Evolutionary conservation across 1,140 invertebrate species (phyloP).

Genomic region (Drosophila pectinifera): DNA sequence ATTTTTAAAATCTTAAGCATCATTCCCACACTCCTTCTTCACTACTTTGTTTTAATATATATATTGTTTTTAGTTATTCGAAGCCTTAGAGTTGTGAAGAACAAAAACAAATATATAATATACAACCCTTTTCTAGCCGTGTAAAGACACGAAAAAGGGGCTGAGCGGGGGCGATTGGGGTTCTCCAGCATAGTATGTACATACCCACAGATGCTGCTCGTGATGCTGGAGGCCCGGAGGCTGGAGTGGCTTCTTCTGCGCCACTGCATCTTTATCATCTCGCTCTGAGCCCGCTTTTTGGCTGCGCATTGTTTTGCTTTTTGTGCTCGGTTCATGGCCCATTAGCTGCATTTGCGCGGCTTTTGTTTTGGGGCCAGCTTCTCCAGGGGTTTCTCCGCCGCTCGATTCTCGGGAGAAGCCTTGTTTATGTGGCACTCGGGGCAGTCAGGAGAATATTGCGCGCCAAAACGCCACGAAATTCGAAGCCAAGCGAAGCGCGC

Average conservation of each 20-base stretch:
- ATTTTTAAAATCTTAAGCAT: too few species aligned
- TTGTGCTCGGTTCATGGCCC: slow-evolving; percentile 56
- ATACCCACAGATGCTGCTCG: slow-evolving; percentile 6
- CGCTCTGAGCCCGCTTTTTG: slow-evolving; percentile 6
- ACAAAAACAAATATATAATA: too few species aligned
- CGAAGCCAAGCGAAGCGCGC: slow-evolving; percentile 43
- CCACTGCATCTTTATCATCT: slow-evolving; percentile 21
- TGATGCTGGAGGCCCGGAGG: slow-evolving; percentile 45
- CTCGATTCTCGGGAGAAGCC: slow-evolving; percentile 10
- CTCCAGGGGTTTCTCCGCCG: slow-evolving; percentile 5
- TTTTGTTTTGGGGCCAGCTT: slow-evolving; percentile 57
- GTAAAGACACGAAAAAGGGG: slow-evolving; percentile 40
- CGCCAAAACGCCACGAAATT: slow-evolving; percentile 60
- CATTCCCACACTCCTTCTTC: too few species aligned
- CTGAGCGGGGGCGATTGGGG: slow-evolving; percentile 14
- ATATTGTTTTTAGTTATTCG: too few species aligned
- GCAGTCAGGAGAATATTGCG: slow-evolving; percentile 67
- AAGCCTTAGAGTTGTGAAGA: too few species aligned
- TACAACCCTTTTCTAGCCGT: not conserved
- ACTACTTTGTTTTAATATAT: too few species aligned
- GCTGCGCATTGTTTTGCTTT: slow-evolving; percentile 12
- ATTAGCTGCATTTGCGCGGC: slow-evolving; percentile 56
- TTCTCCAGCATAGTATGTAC: too few species aligned
- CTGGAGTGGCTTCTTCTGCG: slow-evolving; percentile 15
- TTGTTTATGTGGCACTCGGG: slow-evolving; percentile 70